Percentiles rank a stretch among this genome's conserved stretches.
Evolutionary conservation across 2,888 invertebrate species (phyloP).

Genomic region (Macroteleia sp.): DNA sequence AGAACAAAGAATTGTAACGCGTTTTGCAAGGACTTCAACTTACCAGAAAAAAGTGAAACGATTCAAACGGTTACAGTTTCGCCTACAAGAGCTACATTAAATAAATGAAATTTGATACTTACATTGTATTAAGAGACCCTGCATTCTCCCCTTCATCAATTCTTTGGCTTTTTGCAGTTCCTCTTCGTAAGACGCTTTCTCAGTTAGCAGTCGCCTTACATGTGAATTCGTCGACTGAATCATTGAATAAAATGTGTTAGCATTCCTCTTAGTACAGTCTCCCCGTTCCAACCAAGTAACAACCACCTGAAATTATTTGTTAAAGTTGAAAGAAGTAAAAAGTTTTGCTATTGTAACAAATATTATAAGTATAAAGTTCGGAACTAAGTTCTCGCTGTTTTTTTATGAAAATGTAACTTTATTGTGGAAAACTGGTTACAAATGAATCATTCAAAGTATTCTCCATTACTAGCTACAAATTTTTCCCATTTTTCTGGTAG

Average conservation of each 20-base stretch:
- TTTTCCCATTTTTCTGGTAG: no score
- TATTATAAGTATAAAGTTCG: no score
- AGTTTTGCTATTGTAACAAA: no score
- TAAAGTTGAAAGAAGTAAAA: no score
- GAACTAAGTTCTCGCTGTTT: no score
- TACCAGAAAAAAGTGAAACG: conserved; percentile 76
- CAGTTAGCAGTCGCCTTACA: conserved; percentile 92
- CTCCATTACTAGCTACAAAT: no score
- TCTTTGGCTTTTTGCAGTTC: conserved; percentile 94
- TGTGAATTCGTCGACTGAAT: conserved; percentile 97
- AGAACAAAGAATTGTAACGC: conserved; percentile 54
- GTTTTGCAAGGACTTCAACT: conserved; percentile 67
- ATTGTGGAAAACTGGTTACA: no score
- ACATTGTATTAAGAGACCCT: conserved; percentile 95
- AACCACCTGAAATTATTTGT: conserved; percentile 91
- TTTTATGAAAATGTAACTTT: no score
- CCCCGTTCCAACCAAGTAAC: conserved; percentile 97
- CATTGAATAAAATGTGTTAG: conserved; percentile 97
- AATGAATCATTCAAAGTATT: no score
- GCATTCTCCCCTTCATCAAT: conserved; percentile 92
- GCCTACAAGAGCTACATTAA: conserved; percentile 67
- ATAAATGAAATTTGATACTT: conserved; percentile 85
- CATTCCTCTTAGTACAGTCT: conserved; percentile 95
- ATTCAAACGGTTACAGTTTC: conserved; percentile 71
- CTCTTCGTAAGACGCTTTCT: conserved; percentile 94